phyloP scores from a whole-genome alignment of 2,888 invertebrate species.

The Elegia similella region DNA sequence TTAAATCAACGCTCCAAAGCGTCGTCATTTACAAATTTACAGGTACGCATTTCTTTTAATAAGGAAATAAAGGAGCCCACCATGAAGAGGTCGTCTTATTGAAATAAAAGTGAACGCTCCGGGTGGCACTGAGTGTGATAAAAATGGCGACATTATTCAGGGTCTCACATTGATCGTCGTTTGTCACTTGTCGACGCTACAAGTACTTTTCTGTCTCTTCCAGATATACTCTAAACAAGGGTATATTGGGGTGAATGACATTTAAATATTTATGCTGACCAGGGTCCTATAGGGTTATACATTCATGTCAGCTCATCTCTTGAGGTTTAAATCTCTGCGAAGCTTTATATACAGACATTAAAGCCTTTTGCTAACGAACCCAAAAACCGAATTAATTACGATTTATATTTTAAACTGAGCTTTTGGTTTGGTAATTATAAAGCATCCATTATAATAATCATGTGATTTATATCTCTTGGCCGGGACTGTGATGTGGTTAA shows the following conservation, averaged over 20 bases:
- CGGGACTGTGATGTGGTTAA: background rate
- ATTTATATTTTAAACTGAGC: constrained; percentile 10
- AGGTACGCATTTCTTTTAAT: constrained; percentile 6
- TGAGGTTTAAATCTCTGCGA: constrained; percentile 9
- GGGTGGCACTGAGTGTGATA: constrained; percentile 40
- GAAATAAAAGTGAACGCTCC: constrained; percentile 41
- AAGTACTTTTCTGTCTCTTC: constrained; percentile 19
- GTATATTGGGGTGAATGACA: constrained; percentile 11
- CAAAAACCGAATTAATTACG: constrained; percentile 7
- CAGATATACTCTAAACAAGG: constrained; percentile 14
- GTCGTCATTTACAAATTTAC: constrained; percentile 1
- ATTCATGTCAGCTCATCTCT: constrained; percentile 8
- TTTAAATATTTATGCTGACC: constrained; percentile 17
- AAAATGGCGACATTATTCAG: constrained; percentile 51
- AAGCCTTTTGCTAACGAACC: background rate
- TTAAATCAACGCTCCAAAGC: background rate
- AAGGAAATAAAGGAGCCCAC: constrained; percentile 10
- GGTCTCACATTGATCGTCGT: constrained; percentile 40
- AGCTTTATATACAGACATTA: background rate
- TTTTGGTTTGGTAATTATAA: background rate
- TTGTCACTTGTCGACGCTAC: constrained; percentile 28
- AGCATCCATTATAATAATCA: constrained; percentile 9
- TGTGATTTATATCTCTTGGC: constrained; percentile 5
- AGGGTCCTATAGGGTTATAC: background rate
- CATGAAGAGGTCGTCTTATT: constrained; percentile 29